Evolutionary conservation across 2,113 vertebrate genomes (phyloP).

Genomic region (Egretta garzetta): DNA sequence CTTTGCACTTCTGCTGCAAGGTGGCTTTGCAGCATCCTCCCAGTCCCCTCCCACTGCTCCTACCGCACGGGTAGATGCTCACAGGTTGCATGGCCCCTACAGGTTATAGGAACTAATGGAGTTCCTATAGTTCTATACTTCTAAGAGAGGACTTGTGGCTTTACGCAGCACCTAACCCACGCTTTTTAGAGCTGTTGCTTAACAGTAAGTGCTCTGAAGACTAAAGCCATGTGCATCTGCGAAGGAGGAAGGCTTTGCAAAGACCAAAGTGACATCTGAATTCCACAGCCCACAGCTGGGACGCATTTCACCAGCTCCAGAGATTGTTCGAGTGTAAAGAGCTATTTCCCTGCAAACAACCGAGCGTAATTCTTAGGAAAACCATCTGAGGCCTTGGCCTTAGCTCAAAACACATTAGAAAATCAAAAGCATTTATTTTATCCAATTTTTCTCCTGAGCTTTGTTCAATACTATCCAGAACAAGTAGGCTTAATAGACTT

Average conservation of each 20-base stretch:
- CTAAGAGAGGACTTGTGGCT: not conserved
- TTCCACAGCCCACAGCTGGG: conserved; percentile 58
- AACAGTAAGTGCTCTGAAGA: not conserved
- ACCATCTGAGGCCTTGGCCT: conserved; percentile 68
- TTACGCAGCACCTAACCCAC: not conserved
- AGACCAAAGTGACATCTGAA: conserved; percentile 22
- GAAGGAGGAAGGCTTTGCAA: not conserved
- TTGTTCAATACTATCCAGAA: conserved; percentile 50
- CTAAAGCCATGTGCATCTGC: not conserved
- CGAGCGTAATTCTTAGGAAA: conserved; percentile 63
- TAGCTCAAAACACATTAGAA: conserved; percentile 66
- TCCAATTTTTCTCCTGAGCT: conserved; percentile 63
- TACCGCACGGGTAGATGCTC: not conserved
- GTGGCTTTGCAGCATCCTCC: not conserved
- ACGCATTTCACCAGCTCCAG: conserved; percentile 61
- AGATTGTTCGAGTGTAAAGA: conserved; percentile 45
- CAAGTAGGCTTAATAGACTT: conserved; percentile 53
- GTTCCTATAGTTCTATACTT: not conserved
- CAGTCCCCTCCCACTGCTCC: not conserved
- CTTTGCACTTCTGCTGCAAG: not conserved
- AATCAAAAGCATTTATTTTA: conserved; percentile 78
- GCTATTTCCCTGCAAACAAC: conserved; percentile 66
- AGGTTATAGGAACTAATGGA: not conserved
- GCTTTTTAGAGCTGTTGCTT: not conserved
- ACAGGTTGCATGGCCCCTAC: not conserved